phyloP scores from a whole-genome alignment of 2,888 invertebrate species.

The Gasteruption jaculator region DNA sequence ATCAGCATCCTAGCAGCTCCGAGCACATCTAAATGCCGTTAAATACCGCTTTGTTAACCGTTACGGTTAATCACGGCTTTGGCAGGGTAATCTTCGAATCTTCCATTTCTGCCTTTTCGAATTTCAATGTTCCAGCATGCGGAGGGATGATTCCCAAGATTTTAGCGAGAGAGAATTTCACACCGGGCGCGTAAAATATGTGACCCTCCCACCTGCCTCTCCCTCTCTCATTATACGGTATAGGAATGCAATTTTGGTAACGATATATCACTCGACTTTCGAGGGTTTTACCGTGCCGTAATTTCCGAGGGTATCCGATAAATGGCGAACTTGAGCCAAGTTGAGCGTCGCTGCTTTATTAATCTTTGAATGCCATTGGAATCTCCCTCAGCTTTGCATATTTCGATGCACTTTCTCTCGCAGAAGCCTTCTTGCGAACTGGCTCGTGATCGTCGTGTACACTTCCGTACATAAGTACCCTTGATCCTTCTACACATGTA shows the following conservation, averaged over 20 bases:
- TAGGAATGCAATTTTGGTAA: conserved; percentile 38
- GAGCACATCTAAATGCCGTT: conserved; percentile 34
- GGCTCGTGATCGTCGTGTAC: background rate
- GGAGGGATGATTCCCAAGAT: too few species aligned
- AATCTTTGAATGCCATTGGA: conserved; percentile 37
- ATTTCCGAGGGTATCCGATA: conserved; percentile 20
- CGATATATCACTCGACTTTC: conserved; percentile 40
- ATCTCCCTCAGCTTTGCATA: conserved; percentile 22
- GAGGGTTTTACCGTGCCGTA: too few species aligned
- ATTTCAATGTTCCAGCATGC: conserved; percentile 13
- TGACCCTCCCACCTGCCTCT: too few species aligned
- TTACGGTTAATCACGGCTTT: conserved; percentile 45
- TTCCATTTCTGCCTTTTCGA: conserved; percentile 7
- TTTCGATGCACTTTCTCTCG: conserved; percentile 18
- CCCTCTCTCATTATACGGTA: too few species aligned
- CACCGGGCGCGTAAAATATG: too few species aligned
- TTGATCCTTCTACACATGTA: too few species aligned
- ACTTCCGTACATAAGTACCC: too few species aligned
- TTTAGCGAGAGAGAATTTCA: too few species aligned
- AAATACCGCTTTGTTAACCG: conserved; percentile 44
- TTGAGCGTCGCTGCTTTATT: conserved; percentile 40
- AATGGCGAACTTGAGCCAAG: too few species aligned
- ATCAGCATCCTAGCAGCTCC: conserved; percentile 24
- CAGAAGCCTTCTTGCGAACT: conserved; percentile 6
- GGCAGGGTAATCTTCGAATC: conserved; percentile 12